Percentiles rank a stretch among this genome's conserved stretches.
These are phyloP conservation scores for Euura lappo DNA, from an alignment of 1,140 invertebrate species.

Conservation along the genomic window DNA sequence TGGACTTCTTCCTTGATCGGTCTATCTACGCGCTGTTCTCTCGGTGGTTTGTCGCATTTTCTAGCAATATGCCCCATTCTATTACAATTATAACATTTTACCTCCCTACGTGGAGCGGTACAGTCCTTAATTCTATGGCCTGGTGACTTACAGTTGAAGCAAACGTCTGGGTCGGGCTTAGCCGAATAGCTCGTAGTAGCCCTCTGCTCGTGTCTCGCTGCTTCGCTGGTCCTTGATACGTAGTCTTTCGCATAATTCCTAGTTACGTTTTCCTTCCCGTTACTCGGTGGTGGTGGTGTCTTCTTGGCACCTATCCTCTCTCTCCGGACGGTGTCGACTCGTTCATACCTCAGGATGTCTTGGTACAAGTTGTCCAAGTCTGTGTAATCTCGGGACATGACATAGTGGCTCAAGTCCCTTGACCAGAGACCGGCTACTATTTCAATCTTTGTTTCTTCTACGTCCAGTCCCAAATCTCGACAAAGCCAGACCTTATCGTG, in stretches of 20 bases:
- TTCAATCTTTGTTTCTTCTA: conserved; percentile 20
- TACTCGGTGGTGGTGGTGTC: background rate
- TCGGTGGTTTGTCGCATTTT: conserved; percentile 13
- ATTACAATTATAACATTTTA: conserved; percentile 18
- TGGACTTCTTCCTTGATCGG: conserved; percentile 9
- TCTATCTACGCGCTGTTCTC: background rate
- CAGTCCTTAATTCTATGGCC: background rate
- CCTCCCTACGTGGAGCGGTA: background rate
- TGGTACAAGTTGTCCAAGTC: conserved; percentile 18
- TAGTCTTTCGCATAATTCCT: no score
- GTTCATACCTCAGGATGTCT: conserved; percentile 18
- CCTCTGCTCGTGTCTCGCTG: background rate
- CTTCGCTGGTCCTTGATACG: background rate
- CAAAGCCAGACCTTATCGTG: no score
- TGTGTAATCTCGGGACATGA: conserved; percentile 7
- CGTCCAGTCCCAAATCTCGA: background rate
- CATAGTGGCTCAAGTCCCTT: conserved; percentile 13
- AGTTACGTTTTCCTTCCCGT: no score
- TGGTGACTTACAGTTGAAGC: background rate
- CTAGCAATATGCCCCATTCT: conserved; percentile 17
- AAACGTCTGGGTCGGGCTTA: background rate
- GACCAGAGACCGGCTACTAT: conserved; percentile 23
- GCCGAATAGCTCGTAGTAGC: background rate
- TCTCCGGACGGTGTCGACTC: conserved; percentile 14
- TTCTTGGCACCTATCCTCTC: conserved; percentile 6